Evolutionary conservation across 2,797 vertebrate species (phyloP), one percentile per base, ranked within the genome.

Genomic region (Salmo trutta): DNA sequence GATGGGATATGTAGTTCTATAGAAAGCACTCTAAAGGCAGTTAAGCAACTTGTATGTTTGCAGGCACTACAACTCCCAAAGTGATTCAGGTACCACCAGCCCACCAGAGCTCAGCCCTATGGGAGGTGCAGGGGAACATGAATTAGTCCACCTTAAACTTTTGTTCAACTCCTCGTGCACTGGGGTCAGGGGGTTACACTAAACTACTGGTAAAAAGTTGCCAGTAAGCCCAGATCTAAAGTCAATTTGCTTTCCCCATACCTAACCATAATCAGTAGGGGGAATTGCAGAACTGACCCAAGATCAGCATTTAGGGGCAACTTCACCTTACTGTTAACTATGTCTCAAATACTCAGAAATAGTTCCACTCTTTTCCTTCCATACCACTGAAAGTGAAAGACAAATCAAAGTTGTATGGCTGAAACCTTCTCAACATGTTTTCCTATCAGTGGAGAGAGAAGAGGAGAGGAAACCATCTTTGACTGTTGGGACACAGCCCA

Each of bases 401-500:
- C 14, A 66, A 29, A 29, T 66, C 4, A 66, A 66, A 29, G 24
- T 27, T 4, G 15, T 27, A 53, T 4, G 24, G 51, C 21, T 52
- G 5, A 17, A 69, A 69, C 17, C 27, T 19, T 31, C 41, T 36
- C 16, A 69, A n/a, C 41, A 33, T 5, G 31, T 41, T 75, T 71
- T 71, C 77, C 54, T 75, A 83, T 80, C 78, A 33, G 71, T 74
- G 87, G 77, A 75, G 79, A 54, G 83, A 24, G 68, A 82, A 41
- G 72, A 81, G 82, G 90, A 83, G 21, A 73, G 51, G 88, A 24
- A 68, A 27, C 84, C 89, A 90, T 84, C 82, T 81, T 82, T 77
- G 80, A 80, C 88, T 88, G 68, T 79, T 85, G 80, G 82, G 84
- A 86, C 82, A 89, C 81, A 79, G 85, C 79, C 83, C 84, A 88